Evolutionary conservation across 2,888 invertebrate genomes (phyloP), one percentile per base, ranked within the genome.

Genomic region (Drosophila subsilvestris): DNA sequence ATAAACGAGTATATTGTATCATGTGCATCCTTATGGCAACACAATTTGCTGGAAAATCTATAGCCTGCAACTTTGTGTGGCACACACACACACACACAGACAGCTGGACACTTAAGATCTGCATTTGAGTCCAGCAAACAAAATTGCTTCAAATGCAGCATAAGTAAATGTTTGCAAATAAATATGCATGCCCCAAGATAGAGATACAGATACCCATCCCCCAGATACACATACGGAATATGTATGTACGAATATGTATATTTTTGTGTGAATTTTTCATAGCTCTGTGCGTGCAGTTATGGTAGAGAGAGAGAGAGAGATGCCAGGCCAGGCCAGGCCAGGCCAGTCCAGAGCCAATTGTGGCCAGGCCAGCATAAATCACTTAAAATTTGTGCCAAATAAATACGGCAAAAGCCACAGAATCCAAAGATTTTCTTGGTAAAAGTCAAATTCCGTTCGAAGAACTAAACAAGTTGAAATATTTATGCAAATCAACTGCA

Each of bases 351-450:
- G 60, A 62, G 86, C 84, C 84, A 82, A 86, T 82, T 83, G 83
- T 66, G 89, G 87, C 81, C 61, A 86, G 3, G n/a, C n/a, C 22
- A 25, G 74, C 82, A 83, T 83, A 83, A 83, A 83, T 83, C 83
- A 88, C 87, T 88, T 83, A 80, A 88, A 84, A 88, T 88, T 86
- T 86, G 87, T 86, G 89, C 83, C 83, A 88, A 86, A 83, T 80
- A 83, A 78, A 88, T 86, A 88, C 69, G 57, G 56, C 58, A 27
- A 63, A 75, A 83, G 84, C 82, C 88, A 86, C 78, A 83, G 66
- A 75, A 86, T 78, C 57, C 76, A 55, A 9, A 57, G 79, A 75
- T 74, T 74, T 80, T 63, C 69, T 50, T 79, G 53, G 71, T 70
- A 76, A 72, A 81, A 81, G 83, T 87, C 86, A 85, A 62, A 73